Evolutionary conservation across 2,113 vertebrate genomes (phyloP), one percentile per base, ranked within the genome.

Genomic region (Haemorhous mexicanus): DNA sequence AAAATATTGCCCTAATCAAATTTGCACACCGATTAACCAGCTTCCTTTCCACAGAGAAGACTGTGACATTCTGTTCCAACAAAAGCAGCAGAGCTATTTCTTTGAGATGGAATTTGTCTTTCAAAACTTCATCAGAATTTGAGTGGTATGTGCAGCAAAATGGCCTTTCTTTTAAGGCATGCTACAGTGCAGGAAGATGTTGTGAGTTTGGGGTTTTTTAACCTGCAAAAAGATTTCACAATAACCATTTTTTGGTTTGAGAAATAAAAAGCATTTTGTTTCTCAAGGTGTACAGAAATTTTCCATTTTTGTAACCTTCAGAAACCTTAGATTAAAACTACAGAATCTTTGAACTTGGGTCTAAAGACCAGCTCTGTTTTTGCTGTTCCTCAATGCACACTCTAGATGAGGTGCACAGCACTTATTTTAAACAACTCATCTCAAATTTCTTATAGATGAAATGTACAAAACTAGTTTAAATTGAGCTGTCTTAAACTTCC

Each of bases 201-300:
- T 55, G 9, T 19, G 7, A 9, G 2, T 37, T 62, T 61, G 10
- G 0, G 0, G 2, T 10, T 64, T 72, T 58, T 62, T 8, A 27
- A 74, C 15, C 28, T 59, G 15, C 11, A 41, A 27, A 66, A 88
- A 69, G 2, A 17, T 47, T 59, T 59, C 44, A 52, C 4, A 35
- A 17, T 26, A 53, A 64, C 15, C 9, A 17, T 14, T 64, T 35
- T 52, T 44, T 64, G 3, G 12, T 44, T 44, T 53, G 19, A 64
- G 32, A 53, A 79, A 53, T 11, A 43, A 52, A 49, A 62, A 33
- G 8, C 11, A 35, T 15, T 47, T 22, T 78, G 23, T 18, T 87
- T 84, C 37, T 44, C 11, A 59, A 64, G 6, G 3, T 56, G 0
- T 37, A 37, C 9, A 82, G 35, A 75, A 49, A 33, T 69, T 41